phyloP scores from a whole-genome alignment of 2,113 vertebrate species.

The Geococcyx californianus region DNA sequence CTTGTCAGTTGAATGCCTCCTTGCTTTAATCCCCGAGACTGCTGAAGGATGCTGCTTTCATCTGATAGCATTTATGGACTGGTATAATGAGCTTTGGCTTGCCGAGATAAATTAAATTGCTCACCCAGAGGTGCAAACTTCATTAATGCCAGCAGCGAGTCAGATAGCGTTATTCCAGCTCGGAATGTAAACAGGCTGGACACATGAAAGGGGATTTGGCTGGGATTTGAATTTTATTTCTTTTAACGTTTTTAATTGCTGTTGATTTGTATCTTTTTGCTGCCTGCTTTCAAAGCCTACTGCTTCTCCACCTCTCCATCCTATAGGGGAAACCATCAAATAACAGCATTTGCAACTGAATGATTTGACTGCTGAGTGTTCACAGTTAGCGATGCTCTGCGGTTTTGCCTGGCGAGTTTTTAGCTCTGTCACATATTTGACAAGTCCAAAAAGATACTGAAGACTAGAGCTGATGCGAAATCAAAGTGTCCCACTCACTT shows the following conservation, averaged over 20 bases:
- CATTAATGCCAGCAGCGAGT: slow-evolving; percentile 45
- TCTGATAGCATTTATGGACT: slow-evolving; percentile 40
- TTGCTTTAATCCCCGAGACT: slow-evolving; percentile 5
- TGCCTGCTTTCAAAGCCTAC: not conserved
- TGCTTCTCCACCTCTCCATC: not conserved
- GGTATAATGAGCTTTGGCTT: slow-evolving; percentile 51
- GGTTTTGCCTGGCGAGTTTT: not conserved
- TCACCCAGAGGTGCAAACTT: slow-evolving; percentile 56
- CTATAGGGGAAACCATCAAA: not conserved
- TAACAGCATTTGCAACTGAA: not conserved
- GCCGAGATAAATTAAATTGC: slow-evolving; percentile 55
- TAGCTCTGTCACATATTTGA: not conserved
- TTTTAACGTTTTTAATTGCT: slow-evolving; percentile 37
- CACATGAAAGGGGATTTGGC: slow-evolving; percentile 25
- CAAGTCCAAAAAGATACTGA: not conserved
- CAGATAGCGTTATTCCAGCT: not conserved
- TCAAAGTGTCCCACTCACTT: not conserved
- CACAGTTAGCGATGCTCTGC: not conserved
- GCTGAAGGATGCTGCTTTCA: slow-evolving; percentile 63
- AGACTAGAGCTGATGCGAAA: not conserved
- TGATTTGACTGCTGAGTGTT: not conserved
- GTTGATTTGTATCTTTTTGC: slow-evolving; percentile 30
- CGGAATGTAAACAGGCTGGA: slow-evolving; percentile 33
- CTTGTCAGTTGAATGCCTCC: slow-evolving; percentile 10
- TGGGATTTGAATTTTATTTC: not conserved